phyloP scores from a whole-genome alignment of 1,140 invertebrate genomes.

The Coenobita brevimanus region DNA sequence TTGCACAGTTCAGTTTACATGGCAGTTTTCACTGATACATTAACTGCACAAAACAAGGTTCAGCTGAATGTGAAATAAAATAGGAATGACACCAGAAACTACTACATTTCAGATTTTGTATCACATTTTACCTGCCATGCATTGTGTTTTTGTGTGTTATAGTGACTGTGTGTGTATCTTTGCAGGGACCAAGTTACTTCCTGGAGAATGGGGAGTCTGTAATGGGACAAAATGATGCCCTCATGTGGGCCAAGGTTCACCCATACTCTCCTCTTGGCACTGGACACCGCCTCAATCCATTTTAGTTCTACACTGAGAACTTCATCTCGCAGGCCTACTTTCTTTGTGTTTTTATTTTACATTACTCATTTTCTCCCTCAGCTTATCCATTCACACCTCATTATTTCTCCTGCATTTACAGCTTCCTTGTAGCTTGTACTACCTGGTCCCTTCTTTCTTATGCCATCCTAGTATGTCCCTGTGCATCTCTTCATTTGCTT shows the following conservation, averaged over 20 bases:
- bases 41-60: no score
- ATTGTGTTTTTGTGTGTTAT: no score
- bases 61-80: no score
- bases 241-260: conserved; percentile 77
- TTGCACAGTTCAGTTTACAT: not conserved
- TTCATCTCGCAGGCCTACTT: no score
- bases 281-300: conserved; percentile 74
- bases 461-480: not conserved
- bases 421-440: no score
- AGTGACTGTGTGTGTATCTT: not conserved
- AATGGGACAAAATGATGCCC: conserved; percentile 74
- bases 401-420: no score
- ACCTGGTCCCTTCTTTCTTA: not conserved
- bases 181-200: conserved; percentile 74
- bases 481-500: not conserved
- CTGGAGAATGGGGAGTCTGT: conserved; percentile 75
- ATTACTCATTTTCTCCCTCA: no score
- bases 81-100: no score
- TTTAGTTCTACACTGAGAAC: conserved; percentile 70
- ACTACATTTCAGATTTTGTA: no score
- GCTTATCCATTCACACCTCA: no score
- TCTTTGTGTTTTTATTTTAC: no score
- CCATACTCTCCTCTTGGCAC: conserved; percentile 75
- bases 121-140: no score
- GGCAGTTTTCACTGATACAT: not conserved